phyloP scores from a whole-genome alignment of 1,140 invertebrate species.

The Platyscapa corneri region DNA sequence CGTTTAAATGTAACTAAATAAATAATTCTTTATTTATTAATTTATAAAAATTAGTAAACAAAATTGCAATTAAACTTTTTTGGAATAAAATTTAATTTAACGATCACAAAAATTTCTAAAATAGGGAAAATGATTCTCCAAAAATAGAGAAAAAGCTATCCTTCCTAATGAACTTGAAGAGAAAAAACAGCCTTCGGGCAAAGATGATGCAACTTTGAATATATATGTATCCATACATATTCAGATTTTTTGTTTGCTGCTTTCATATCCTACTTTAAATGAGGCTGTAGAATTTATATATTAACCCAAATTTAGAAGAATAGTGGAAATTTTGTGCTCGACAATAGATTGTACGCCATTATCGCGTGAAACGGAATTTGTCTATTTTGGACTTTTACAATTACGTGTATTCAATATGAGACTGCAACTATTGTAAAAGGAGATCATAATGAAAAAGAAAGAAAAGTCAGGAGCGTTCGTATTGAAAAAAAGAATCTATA shows the following conservation, averaged over 20 bases:
- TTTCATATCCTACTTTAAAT: not conserved
- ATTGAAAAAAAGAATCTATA: conserved; percentile 32
- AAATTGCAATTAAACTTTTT: too few relatives aligned
- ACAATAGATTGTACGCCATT: not conserved
- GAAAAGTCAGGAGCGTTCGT: not conserved
- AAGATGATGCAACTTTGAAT: not conserved
- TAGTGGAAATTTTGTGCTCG: not conserved
- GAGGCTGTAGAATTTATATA: not conserved
- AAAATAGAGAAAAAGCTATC: not conserved
- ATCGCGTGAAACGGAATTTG: not conserved
- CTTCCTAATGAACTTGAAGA: not conserved
- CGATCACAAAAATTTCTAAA: too few relatives aligned
- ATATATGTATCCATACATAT: not conserved
- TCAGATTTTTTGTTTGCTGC: not conserved
- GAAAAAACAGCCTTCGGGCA: not conserved
- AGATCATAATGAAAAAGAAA: not conserved
- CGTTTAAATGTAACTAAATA: too few relatives aligned
- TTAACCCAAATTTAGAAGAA: conserved; percentile 37
- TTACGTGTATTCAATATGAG: not conserved
- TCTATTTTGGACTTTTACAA: not conserved
- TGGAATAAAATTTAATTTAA: too few relatives aligned
- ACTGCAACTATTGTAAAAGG: not conserved
- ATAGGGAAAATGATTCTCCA: not conserved
- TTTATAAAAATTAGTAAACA: too few relatives aligned
- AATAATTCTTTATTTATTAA: too few relatives aligned